phyloP scores from a whole-genome alignment of 2,797 vertebrate species.

The Potorous gilbertii region DNA sequence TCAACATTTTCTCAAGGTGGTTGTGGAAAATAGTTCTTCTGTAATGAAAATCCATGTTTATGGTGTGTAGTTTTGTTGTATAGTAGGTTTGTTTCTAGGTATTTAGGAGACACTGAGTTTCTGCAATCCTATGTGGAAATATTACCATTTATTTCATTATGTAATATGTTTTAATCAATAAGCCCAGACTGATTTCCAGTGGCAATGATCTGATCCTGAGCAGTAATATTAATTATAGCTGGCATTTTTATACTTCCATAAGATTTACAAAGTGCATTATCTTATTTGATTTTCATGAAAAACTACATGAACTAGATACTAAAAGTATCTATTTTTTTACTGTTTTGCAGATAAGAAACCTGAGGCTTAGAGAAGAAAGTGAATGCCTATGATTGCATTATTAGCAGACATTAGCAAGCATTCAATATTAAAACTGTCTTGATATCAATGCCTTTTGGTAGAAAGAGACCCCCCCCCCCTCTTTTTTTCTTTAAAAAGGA shows the following conservation, averaged over 20 bases:
- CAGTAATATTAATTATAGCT: neutral
- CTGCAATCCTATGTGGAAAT: neutral
- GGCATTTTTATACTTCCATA: neutral
- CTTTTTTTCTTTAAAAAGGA: neutral
- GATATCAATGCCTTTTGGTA: slow-evolving; percentile 12
- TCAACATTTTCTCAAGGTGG: neutral
- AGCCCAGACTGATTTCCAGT: neutral
- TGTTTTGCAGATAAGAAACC: neutral
- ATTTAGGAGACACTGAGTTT: neutral
- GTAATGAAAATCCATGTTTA: neutral
- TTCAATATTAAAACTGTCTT: neutral
- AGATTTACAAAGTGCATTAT: neutral
- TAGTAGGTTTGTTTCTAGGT: neutral
- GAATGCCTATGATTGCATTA: neutral
- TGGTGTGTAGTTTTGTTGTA: neutral
- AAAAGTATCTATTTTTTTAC: neutral
- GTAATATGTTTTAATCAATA: neutral
- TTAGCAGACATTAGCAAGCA: neutral
- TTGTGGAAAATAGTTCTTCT: neutral
- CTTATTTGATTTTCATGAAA: neutral
- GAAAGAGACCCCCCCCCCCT: neutral
- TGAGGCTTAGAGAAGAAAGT: neutral
- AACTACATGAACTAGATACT: neutral
- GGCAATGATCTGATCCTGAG: neutral
- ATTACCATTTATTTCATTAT: neutral